Evolutionary conservation across 2,113 vertebrate species (phyloP).

Genomic region (Nyctereutes procyonoides): DNA sequence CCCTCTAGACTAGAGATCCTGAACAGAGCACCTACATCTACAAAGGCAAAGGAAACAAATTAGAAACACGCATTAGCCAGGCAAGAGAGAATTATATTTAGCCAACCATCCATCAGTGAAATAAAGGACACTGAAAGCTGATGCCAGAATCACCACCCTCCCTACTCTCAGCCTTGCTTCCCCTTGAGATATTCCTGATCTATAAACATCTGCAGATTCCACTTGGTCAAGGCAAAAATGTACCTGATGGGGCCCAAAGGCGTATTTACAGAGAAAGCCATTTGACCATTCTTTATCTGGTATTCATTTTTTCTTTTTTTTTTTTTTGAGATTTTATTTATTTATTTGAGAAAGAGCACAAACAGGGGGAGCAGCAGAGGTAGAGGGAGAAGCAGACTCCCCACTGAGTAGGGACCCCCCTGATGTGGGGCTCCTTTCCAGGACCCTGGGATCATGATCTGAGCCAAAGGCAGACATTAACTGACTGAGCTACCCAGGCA

Average conservation of each 20-base stretch:
- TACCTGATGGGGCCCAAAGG: neutral
- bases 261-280: neutral
- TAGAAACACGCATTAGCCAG: neutral
- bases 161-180: neutral
- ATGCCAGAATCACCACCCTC: neutral
- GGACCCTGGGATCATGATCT: too few species aligned
- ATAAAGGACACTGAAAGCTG: neutral
- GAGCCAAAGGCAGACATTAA: too few species aligned
- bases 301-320: neutral
- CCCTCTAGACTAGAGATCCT: neutral
- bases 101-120: neutral
- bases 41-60: neutral
- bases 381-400: too few species aligned
- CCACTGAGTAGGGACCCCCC: too few species aligned
- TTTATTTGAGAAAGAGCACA: too few species aligned
- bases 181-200: neutral
- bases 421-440: too few species aligned
- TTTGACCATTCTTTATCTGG: neutral
- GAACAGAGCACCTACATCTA: neutral
- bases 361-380: too few species aligned
- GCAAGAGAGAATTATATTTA: neutral
- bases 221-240: neutral
- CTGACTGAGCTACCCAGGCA: too few species aligned
- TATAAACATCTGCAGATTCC: neutral
- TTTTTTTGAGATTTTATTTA: too few species aligned